A percentile compares a stretch with the other conserved stretches of the same genome.
phyloP scores from a whole-genome alignment of 1,140 invertebrate genomes.

The Drosophila kikkawai region DNA sequence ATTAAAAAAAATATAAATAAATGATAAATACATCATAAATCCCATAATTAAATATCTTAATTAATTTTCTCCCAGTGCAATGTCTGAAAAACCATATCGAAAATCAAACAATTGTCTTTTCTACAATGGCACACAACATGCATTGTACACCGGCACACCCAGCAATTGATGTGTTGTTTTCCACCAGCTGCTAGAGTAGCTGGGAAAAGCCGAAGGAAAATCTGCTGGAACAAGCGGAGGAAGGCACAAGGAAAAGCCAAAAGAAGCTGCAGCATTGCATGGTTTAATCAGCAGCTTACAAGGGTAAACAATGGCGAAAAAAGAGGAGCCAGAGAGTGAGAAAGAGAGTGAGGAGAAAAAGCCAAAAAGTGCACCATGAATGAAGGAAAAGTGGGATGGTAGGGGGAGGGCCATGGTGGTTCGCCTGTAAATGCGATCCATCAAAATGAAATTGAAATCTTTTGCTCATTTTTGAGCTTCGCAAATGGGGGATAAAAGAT shows the following conservation, averaged over 20 bases:
- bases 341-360: conserved; percentile 15
- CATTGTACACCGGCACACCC: conserved; percentile 57
- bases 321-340: background rate
- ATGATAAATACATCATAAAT: no score
- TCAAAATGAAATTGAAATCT: conserved; percentile 84
- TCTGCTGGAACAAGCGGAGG: background rate
- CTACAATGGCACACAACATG: conserved; percentile 53
- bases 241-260: conserved; percentile 16
- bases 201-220: conserved; percentile 23
- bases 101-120: conserved; percentile 83
- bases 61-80: background rate
- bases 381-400: conserved; percentile 4
- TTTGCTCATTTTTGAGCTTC: conserved; percentile 80
- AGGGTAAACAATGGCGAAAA: conserved; percentile 64
- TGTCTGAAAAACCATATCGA: conserved; percentile 62
- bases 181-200: conserved; percentile 30
- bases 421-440: conserved; percentile 63
- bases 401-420: background rate
- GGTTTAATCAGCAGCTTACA: conserved; percentile 83
- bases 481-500: conserved; percentile 9
- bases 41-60: background rate
- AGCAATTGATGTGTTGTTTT: conserved; percentile 64
- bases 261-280: conserved; percentile 56
- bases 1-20: no score
- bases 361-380: conserved; percentile 55